These are phyloP conservation scores for Trilocha varians DNA, from an alignment of 2,888 invertebrate species.

Conservation along the genomic window DNA sequence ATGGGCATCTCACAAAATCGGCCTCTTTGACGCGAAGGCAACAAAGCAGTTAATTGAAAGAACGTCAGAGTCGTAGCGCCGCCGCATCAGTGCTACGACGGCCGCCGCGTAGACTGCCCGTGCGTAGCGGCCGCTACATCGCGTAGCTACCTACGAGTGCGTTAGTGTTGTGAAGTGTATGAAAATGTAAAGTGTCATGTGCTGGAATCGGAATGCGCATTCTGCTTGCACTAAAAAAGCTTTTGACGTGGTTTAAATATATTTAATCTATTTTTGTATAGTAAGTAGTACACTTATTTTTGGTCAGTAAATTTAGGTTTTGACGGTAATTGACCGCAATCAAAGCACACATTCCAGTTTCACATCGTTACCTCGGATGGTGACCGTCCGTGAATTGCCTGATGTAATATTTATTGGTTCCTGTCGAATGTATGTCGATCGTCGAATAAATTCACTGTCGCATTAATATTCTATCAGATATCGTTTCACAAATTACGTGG, in stretches of 20 bases:
- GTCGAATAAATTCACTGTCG: background rate
- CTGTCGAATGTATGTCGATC: background rate
- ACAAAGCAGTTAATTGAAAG: slow-evolving; percentile 68
- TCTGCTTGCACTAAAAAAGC: too few species aligned
- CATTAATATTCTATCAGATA: background rate
- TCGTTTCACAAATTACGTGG: too few species aligned
- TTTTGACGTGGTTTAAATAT: too few species aligned
- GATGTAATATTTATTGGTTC: background rate
- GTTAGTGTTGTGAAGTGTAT: slow-evolving; percentile 43
- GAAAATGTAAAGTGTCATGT: slow-evolving; percentile 16
- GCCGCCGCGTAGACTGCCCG: slow-evolving; percentile 59
- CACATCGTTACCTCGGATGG: slow-evolving; percentile 1
- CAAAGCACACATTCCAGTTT: slow-evolving; percentile 3
- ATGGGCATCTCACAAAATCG: slow-evolving; percentile 22
- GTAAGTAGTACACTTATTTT: too few species aligned
- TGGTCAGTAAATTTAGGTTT: background rate
- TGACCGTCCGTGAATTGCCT: background rate
- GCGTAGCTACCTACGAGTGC: slow-evolving; percentile 28
- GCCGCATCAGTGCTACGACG: slow-evolving; percentile 62
- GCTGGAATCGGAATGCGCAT: slow-evolving; percentile 19
- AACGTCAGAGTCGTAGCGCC: slow-evolving; percentile 33
- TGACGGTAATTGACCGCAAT: background rate
- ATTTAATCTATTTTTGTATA: too few species aligned
- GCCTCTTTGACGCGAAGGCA: slow-evolving; percentile 41
- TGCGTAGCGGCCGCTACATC: slow-evolving; percentile 43